phyloP scores from a whole-genome alignment of 2,113 vertebrate species.

The Sinocyclocheilus maitianheensis region DNA sequence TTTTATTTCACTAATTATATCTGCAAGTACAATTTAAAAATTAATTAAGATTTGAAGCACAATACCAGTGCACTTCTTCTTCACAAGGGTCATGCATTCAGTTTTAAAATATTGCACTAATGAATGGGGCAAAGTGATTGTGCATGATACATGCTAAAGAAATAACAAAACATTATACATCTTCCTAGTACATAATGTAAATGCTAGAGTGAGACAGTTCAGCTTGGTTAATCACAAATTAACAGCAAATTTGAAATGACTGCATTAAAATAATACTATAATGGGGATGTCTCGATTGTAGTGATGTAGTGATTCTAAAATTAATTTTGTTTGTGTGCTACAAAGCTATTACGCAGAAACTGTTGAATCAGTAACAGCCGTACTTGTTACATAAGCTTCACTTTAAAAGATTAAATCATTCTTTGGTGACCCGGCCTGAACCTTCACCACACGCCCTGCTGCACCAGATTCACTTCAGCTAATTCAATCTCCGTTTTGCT shows the following conservation, averaged over 20 bases:
- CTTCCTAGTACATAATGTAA: background rate
- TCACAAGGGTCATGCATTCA: background rate
- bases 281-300: background rate
- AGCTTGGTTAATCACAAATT: background rate
- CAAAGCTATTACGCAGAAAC: slow-evolving; percentile 26
- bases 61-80: background rate
- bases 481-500: background rate
- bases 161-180: background rate
- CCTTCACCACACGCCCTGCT: slow-evolving; percentile 52
- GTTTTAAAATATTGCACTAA: background rate
- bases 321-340: background rate
- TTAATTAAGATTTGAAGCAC: background rate
- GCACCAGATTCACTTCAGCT: background rate
- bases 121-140: background rate
- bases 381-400: slow-evolving; percentile 55
- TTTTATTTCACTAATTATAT: background rate
- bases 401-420: slow-evolving; percentile 60
- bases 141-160: background rate
- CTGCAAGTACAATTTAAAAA: background rate
- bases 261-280: background rate
- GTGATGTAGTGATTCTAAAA: background rate
- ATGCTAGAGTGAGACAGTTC: background rate
- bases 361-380: slow-evolving; percentile 44
- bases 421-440: slow-evolving; percentile 49
- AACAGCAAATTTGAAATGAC: background rate